phyloP scores from a whole-genome alignment of 2,113 vertebrate genomes.

The Climacteris rufus region DNA sequence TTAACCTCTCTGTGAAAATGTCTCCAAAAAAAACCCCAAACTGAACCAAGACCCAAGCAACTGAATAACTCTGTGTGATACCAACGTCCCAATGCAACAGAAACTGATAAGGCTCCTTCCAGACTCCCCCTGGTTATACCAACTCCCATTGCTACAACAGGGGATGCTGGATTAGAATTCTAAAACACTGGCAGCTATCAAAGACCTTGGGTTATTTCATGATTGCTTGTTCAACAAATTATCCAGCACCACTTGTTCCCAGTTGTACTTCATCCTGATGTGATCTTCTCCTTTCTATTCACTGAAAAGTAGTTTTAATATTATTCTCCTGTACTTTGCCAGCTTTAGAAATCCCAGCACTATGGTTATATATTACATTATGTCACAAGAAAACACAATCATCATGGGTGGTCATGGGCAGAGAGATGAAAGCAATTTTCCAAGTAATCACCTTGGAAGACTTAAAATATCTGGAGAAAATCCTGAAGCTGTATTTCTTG shows the following conservation, averaged over 20 bases:
- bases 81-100: neutral
- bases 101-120: neutral
- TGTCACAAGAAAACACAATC: neutral
- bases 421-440: neutral
- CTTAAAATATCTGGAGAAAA: neutral
- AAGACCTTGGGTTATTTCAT: neutral
- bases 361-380: neutral
- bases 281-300: neutral
- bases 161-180: neutral
- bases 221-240: neutral
- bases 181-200: neutral
- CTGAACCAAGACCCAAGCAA: neutral
- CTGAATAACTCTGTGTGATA: neutral
- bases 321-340: neutral
- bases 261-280: neutral
- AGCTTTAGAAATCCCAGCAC: neutral
- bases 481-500: neutral
- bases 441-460: neutral
- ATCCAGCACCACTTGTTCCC: neutral
- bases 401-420: neutral
- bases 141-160: neutral
- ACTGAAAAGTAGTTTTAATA: neutral
- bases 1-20: neutral
- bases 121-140: neutral
- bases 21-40: neutral